A percentile compares a stretch with the other conserved stretches of the same genome.
phyloP scores from a whole-genome alignment of 2,888 invertebrate species.

The Dryomyza anilis region DNA sequence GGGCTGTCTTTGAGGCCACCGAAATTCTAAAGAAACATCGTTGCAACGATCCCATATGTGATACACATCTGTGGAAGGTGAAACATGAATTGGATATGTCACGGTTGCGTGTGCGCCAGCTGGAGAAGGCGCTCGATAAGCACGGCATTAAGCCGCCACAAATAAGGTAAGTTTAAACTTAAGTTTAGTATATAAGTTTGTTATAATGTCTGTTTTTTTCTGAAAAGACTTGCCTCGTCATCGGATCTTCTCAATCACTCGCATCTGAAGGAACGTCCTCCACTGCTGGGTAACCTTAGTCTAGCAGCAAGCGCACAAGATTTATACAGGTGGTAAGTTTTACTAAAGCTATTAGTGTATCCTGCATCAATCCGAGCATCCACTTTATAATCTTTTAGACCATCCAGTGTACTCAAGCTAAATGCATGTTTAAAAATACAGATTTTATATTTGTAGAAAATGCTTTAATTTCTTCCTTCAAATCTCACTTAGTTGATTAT shows the following conservation, averaged over 20 bases:
- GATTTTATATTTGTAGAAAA: too few species aligned
- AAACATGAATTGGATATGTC: slow-evolving; percentile 90
- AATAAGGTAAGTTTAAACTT: slow-evolving; percentile 62
- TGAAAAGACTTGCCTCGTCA: slow-evolving; percentile 65
- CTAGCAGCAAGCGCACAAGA: slow-evolving; percentile 63
- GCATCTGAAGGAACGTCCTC: slow-evolving; percentile 65
- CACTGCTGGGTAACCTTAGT: slow-evolving; percentile 61
- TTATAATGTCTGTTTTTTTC: not conserved
- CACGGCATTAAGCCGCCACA: slow-evolving; percentile 82
- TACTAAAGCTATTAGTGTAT: slow-evolving; percentile 22
- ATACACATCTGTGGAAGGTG: slow-evolving; percentile 86
- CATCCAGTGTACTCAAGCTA: too few species aligned
- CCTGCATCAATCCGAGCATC: not conserved
- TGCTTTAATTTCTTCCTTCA: too few species aligned
- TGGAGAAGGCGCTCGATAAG: slow-evolving; percentile 83
- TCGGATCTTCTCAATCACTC: slow-evolving; percentile 66
- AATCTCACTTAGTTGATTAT: too few species aligned
- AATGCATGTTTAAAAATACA: too few species aligned
- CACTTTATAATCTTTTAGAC: too few species aligned
- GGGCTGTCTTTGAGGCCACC: slow-evolving; percentile 79
- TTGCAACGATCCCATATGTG: slow-evolving; percentile 80
- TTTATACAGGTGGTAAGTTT: slow-evolving; percentile 63
- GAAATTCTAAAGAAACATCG: slow-evolving; percentile 76
- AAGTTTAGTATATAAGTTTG: not conserved
- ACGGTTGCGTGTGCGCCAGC: slow-evolving; percentile 79